Evolutionary conservation across 1,140 invertebrate species (phyloP), one percentile per base, ranked within the genome.

Genomic region (Listronotus bonariensis): DNA sequence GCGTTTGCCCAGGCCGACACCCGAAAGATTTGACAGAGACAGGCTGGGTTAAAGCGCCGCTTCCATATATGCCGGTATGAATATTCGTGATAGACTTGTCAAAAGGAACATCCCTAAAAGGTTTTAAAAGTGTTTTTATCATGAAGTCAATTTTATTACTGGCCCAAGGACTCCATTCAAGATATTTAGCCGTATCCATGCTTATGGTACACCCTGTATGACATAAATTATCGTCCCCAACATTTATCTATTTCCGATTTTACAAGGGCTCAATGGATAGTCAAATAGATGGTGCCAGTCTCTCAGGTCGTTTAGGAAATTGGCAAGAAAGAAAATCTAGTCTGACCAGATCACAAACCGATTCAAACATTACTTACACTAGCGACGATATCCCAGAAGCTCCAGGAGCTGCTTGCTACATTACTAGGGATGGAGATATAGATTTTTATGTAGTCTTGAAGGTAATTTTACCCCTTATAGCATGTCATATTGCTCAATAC

Each of bases 341-440:
- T 78, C 75, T 96, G 10, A 87, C 91, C 0, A 84, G 96, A 55
- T 97, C 95, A 0, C 90, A 95, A 75, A 98, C 95, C 0, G 96
- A 98, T 77, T 95, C 94, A 0, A 95, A 97, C 70, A 97, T 98
- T 43, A 90, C 89, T 40, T 98, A 98, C 75, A 82, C 84, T 6
- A 85, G 87, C 1, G 89, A 91, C 68, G 91, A 94, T 69, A 79
- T 87, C 54, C 87, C 86, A 3, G 92, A 97, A 82, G 93, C 93
- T 1, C 86, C 94, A 0, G 97, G 96, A 0, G 94, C 95, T 0
- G 80, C 88, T 12, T 87, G 88, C 77, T 99, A 98, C 72, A 97
- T 99, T 31, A 97, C 95, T 31, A 89, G 90, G 73, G 93, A 98
- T 74, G 97, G 97, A 0, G 90, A 96, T 74, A 89, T 99, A 42